Evolutionary conservation across 2,113 vertebrate genomes (phyloP), one percentile per base, ranked within the genome.

Genomic region (Zosterops hypoxanthus): DNA sequence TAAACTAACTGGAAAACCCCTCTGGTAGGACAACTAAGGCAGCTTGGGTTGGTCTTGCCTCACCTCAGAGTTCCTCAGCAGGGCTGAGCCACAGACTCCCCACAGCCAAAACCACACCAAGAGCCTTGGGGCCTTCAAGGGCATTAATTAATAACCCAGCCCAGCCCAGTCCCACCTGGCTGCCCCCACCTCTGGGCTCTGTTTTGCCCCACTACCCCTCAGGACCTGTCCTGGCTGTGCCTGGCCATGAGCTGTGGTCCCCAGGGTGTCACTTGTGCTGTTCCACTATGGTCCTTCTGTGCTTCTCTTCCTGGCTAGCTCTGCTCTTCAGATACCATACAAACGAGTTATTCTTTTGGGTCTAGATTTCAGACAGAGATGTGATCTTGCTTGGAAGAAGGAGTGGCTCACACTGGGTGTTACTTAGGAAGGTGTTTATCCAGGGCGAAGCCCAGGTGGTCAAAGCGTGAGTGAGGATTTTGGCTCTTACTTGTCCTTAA

Each of bases 101-200:
- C 12, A 4, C 8, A 16, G 17, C 59, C 52, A 53, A 18, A 23
- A 3, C 1, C 29, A 3, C 3, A 1, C 6, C 8, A 12, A 9
- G 1, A 4, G 7, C 10, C 1, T 0, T 0, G 0, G 2, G 1
- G 1, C 6, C 53, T 49, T 6, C 3, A 15, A 8, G 21, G 4
- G 44, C 33, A 0, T 24, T 23, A 25, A 75, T 53, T 11, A 14
- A 63, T 2, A 12, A 26, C 49, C 34, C 0, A 11, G 16, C 42
- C 23, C 18, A 39, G 6, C 44, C 34, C 0, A 12, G 14, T 17
- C 12, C 23, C 47, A 31, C 36, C 10, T 26, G 28, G 18, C 70
- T 13, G 46, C 14, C 42, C n/a, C n/a, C 53, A 1, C 3, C 65
- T 12, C 76, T 22, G 57, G 29, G 29, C 49, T 71, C 65, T 44